Evolutionary conservation across 1,140 invertebrate species (phyloP), one percentile per base, ranked within the genome.

Genomic region (Andrena cerasifolii): DNA sequence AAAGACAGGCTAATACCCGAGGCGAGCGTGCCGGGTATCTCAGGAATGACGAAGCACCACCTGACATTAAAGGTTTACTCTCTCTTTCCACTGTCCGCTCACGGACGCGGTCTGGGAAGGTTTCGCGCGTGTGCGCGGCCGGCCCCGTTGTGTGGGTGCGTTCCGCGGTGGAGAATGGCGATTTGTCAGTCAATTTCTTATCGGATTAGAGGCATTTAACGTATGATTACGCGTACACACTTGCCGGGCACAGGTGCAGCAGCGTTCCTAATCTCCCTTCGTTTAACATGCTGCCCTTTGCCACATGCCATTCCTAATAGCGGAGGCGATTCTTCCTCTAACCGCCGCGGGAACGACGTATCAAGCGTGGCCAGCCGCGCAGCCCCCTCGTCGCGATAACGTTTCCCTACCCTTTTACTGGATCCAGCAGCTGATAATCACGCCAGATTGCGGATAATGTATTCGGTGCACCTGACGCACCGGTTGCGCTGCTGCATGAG

Each of bases 161-260:
- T 70, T 62, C 47, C 36, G 36, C 10, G 10, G 33, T 36, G 24
- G 65, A 68, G 79, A 82, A 86, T 79, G 82, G 54, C 79, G 81
- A 88, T 89, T 89, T 89, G 83, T 87, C 85, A 87, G 78, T 82
- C 83, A 86, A 89, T 88, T 86, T 75, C 86, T 89, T 86, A 88
- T 89, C 85, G 79, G 84, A 85, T 86, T 82, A 82, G 74, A 82
- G 65, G 56, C 76, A 83, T 79, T 85, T 86, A 86, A 86, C 74
- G 80, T 74, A 82, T 79, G 77, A 85, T 85, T 83, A 80, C 76
- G 78, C 72, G 71, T 73, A 47, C 47, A 63, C 47, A 31, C 45
- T 79, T 43, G 33, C 49, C 56, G 58, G 65, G 51, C 59, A 71
- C 80, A 85, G 65, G 80, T 86, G 82, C 79, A 83, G 36, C 21